Evolutionary conservation across 2,888 invertebrate species (phyloP).

Genomic region (Meteorus colon): DNA sequence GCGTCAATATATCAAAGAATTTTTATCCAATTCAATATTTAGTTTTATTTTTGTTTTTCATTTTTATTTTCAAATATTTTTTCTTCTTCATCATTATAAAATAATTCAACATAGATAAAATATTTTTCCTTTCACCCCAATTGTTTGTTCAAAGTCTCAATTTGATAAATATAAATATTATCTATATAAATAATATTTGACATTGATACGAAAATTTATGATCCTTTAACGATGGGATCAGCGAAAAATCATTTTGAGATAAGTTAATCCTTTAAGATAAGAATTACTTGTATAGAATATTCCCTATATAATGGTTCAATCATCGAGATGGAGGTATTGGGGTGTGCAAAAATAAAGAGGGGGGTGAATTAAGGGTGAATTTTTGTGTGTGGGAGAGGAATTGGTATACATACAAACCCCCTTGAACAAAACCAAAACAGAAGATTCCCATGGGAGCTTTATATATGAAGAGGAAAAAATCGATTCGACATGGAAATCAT

Average conservation of each 20-base stretch:
- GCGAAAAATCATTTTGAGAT: slow-evolving; percentile 73
- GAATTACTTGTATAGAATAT: slow-evolving; percentile 35
- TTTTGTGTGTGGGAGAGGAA: slow-evolving; percentile 53
- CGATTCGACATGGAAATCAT: slow-evolving; percentile 73
- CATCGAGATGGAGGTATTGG: neutral
- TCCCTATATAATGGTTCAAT: neutral
- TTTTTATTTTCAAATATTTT: neutral
- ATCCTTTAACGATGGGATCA: slow-evolving; percentile 72
- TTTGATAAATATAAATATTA: slow-evolving; percentile 46
- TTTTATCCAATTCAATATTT: slow-evolving; percentile 1
- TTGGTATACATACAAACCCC: slow-evolving; percentile 51
- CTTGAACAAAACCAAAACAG: slow-evolving; percentile 54
- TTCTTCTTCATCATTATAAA: neutral
- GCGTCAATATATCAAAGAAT: neutral
- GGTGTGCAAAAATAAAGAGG: slow-evolving; percentile 41
- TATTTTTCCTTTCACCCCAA: neutral
- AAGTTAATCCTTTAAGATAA: slow-evolving; percentile 72
- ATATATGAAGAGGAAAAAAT: slow-evolving; percentile 55
- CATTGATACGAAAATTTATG: slow-evolving; percentile 72
- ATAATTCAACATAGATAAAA: neutral
- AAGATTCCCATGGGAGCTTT: slow-evolving; percentile 70
- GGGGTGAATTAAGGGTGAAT: slow-evolving; percentile 44
- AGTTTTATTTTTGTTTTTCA: neutral
- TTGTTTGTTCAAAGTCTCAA: slow-evolving; percentile 44
- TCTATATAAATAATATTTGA: slow-evolving; percentile 30